phyloP scores from a whole-genome alignment of 1,140 invertebrate species.

The Papilio aristodemus region DNA sequence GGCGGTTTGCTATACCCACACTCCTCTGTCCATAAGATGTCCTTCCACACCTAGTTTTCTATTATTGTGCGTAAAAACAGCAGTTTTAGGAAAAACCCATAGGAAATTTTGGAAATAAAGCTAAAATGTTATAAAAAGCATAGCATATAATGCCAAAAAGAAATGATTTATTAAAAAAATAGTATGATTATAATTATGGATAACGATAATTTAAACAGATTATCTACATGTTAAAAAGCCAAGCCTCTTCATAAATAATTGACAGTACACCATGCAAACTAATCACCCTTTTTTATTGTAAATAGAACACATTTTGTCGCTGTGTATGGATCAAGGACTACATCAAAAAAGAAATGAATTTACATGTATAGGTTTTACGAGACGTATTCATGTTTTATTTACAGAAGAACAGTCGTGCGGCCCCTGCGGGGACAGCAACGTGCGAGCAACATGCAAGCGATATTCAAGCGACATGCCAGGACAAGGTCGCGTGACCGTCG shows the following conservation, averaged over 20 bases:
- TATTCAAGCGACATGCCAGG: constrained; percentile 47
- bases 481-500: constrained; percentile 64
- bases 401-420: constrained; percentile 48
- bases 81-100: not conserved
- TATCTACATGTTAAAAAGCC: no score
- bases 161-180: no score
- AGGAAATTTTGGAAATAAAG: not conserved
- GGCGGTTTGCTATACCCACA: constrained; percentile 40
- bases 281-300: not conserved
- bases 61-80: not conserved
- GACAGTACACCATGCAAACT: not conserved
- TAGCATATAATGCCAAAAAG: no score
- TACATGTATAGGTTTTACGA: constrained; percentile 43
- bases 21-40: not conserved
- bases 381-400: constrained; percentile 65
- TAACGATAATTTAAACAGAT: no score
- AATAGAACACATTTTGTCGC: not conserved
- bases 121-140: no score
- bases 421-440: constrained; percentile 42
- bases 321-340: not conserved
- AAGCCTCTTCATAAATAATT: no score
- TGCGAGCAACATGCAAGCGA: constrained; percentile 44
- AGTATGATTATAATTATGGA: no score
- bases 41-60: constrained; percentile 10
- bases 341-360: constrained; percentile 31